Evolutionary conservation across 2,113 vertebrate genomes (phyloP), one percentile per base, ranked within the genome.

Genomic region (Malurus melanocephalus): DNA sequence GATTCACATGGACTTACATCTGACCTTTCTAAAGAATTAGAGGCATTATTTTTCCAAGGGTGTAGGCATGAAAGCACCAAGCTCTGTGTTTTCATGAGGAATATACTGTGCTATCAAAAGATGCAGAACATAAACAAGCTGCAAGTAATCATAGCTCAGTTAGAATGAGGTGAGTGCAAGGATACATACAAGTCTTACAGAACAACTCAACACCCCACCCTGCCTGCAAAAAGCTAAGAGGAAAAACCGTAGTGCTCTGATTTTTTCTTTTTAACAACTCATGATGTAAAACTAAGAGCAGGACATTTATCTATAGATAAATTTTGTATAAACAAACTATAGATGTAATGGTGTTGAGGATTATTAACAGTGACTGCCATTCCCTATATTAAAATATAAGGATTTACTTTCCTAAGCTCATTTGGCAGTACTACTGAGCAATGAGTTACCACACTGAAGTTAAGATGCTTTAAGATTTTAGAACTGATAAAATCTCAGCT

Each of bases 381-480:
- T 92, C 49, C 14, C 66, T 79, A 38, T 72, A 79, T 79, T 92
- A 90, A 94, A 86, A 80, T 61, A 42, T 2, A 77, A 24, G 78
- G 80, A 93, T 95, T 93, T 90, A 92, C 82, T 85, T 87, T 65
- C 45, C 74, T 90, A 87, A 94, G 64, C 81, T 87, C 68, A 83
- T 85, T 91, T 95, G 89, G 91, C 87, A 93, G 62, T 51, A n/a
- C 43, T 85, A 69, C 32, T 5, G 3, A 90, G 89, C 35, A 87
- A 67, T 59, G 72, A 89, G 90, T 90, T 89, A 83, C 49, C 72
- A 83, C 52, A 30, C 92, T 40, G 60, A 77, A 69, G 64, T 91
- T 94, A 91, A 94, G 85, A 94, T 42, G 90, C 60, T 85, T 94
- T 93, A 89, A 46, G 56, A 66, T 33, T 75, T 82, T 48, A 80